phyloP scores from a whole-genome alignment of 2,113 vertebrate genomes.

The Tragelaphus buxtoni region DNA sequence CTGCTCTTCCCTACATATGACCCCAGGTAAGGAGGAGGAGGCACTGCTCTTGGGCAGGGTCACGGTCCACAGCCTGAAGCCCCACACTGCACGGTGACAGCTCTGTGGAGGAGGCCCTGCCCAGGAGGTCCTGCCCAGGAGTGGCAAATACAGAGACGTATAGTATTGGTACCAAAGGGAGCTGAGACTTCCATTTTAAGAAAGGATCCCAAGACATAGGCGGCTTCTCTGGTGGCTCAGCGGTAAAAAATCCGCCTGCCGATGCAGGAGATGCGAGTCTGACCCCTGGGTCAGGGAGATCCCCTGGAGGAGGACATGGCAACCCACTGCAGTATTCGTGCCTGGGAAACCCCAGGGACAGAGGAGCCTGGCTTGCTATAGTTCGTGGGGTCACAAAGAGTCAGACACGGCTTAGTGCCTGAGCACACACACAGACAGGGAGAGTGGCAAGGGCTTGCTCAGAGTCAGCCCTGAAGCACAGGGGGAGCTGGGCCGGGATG shows the following conservation, averaged over 20 bases:
- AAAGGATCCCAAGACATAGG: rapidly evolving
- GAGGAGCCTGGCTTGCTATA: neutral
- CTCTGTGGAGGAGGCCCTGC: rapidly evolving
- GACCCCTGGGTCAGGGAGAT: neutral
- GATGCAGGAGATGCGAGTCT: neutral
- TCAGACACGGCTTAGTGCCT: neutral
- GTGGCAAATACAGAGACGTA: rapidly evolving
- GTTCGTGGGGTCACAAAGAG: neutral
- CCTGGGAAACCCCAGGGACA: neutral
- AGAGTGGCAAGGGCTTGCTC: rapidly evolving
- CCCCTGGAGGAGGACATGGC: neutral
- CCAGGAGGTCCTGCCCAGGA: rapidly evolving
- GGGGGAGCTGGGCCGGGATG: rapidly evolving
- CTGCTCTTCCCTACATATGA: neutral
- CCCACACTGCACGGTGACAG: rapidly evolving
- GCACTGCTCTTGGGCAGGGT: no score
- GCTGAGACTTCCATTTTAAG: no score
- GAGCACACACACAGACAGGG: neutral
- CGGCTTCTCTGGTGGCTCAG: neutral
- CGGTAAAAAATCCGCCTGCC: neutral
- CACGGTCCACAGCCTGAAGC: rapidly evolving
- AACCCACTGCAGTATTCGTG: neutral
- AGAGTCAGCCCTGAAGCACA: no score
- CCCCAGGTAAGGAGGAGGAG: no score
- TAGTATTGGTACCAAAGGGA: rapidly evolving